These are phyloP conservation scores for Caenorhabditis angaria DNA, from an alignment of 2,888 invertebrate genomes.

Conservation along the genomic window DNA sequence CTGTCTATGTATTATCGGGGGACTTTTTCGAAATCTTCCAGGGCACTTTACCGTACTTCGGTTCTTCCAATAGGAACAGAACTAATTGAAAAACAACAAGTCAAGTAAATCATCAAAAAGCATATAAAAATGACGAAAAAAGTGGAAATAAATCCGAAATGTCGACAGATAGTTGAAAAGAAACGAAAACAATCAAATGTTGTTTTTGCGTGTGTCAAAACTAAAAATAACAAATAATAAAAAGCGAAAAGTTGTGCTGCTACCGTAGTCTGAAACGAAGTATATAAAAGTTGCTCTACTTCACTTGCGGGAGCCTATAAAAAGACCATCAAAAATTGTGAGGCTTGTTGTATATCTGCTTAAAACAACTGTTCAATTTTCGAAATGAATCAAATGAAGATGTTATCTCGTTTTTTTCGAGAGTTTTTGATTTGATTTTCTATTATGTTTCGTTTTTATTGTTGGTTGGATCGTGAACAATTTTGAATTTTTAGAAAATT, in stretches of 20 bases:
- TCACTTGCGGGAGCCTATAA: background rate
- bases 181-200: conserved; percentile 1
- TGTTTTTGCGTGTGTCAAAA: background rate
- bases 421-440: background rate
- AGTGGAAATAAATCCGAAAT: conserved; percentile 1
- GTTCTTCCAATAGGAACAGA: too few relatives aligned
- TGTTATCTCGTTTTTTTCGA: background rate
- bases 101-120: background rate
- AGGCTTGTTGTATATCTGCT: background rate
- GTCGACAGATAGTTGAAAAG: conserved; percentile 2
- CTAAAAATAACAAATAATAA: background rate
- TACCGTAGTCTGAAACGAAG: background rate
- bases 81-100: background rate
- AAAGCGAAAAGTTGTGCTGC: too few relatives aligned
- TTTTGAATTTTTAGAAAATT: background rate
- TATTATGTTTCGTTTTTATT: background rate
- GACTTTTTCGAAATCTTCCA: too few relatives aligned
- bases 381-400: background rate
- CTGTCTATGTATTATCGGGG: too few relatives aligned
- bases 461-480: background rate
- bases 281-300: background rate
- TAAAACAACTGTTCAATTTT: conserved; percentile 4
- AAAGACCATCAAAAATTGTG: background rate
- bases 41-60: too few relatives aligned
- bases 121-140: background rate